phyloP scores from a whole-genome alignment of 2,113 vertebrate species.

The Panthera uncia region DNA sequence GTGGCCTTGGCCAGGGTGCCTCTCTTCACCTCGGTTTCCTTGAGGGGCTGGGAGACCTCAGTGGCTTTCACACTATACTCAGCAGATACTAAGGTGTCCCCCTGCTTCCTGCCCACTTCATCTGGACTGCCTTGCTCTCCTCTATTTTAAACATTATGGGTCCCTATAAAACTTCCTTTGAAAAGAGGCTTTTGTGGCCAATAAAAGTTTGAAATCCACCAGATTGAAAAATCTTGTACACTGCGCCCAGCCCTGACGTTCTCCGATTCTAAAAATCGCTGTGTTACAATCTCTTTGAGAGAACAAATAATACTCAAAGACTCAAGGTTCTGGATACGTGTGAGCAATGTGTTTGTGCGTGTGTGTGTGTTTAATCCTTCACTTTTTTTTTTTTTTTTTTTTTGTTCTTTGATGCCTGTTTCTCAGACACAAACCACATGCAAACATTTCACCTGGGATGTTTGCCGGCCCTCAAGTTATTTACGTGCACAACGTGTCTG shows the following conservation, averaged over 20 bases:
- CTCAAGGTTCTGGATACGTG: background rate
- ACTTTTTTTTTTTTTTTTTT: background rate
- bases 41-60: background rate
- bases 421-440: constrained; percentile 39
- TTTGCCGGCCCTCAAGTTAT: constrained; percentile 12
- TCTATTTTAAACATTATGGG: background rate
- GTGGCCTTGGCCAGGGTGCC: background rate
- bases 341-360: background rate
- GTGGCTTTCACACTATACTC: background rate
- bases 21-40: background rate
- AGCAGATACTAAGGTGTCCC: background rate
- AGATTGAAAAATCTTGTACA: background rate
- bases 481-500: constrained; percentile 36
- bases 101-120: background rate
- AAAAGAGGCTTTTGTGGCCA: background rate
- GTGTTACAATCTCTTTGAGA: background rate
- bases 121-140: background rate
- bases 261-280: background rate
- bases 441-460: constrained; percentile 57
- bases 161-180: constrained; percentile 27
- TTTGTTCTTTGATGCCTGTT: background rate
- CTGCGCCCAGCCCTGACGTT: background rate
- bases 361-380: background rate
- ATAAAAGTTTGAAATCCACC: background rate
- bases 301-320: background rate